These are phyloP conservation scores for Neodiprion lecontei DNA, from an alignment of 1,140 invertebrate genomes.

Conservation along the genomic window DNA sequence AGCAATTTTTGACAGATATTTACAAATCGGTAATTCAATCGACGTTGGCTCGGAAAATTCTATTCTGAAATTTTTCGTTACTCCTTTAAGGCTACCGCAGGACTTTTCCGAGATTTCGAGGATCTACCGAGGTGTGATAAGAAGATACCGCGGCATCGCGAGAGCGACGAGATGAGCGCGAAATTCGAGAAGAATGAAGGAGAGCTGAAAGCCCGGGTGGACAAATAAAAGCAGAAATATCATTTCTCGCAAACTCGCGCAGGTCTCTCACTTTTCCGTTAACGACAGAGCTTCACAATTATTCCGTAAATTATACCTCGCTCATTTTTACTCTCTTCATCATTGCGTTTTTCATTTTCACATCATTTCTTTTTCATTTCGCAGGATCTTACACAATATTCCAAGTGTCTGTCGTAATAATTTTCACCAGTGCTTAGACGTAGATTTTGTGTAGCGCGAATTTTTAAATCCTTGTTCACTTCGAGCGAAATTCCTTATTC, in stretches of 20 bases:
- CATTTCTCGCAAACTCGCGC: neutral
- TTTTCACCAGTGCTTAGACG: no score
- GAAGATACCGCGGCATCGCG: neutral
- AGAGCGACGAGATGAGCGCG: neutral
- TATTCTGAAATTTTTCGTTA: neutral
- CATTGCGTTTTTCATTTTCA: no score
- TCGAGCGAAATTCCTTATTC: no score
- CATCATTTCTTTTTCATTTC: no score
- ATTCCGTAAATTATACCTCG: no score
- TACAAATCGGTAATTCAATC: no score
- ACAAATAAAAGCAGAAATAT: neutral
- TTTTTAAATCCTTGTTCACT: no score
- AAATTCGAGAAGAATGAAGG: neutral
- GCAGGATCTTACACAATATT: no score
- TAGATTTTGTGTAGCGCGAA: no score
- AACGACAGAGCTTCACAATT: neutral
- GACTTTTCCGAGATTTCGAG: neutral
- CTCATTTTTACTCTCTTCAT: no score
- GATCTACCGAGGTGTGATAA: neutral
- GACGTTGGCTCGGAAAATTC: neutral
- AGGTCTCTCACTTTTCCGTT: neutral
- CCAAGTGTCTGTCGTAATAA: no score
- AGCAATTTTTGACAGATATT: no score
- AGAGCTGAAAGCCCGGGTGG: neutral
- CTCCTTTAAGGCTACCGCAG: neutral